Percentiles rank a stretch among this genome's conserved stretches.
These are phyloP conservation scores for Cistogaster globosa DNA, from an alignment of 2,888 invertebrate species.

Conservation along the genomic window DNA sequence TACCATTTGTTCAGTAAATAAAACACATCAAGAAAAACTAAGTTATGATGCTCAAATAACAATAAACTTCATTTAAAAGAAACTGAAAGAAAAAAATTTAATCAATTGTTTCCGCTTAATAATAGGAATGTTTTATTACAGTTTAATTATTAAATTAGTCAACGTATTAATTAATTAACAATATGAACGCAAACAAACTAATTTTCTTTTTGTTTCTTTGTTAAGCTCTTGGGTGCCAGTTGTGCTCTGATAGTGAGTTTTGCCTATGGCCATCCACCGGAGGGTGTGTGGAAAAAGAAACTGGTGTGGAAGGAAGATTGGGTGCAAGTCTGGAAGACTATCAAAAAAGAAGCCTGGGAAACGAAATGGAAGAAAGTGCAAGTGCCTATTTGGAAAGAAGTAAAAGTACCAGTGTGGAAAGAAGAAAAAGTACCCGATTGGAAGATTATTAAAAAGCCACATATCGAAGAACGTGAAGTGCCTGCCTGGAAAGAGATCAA, in stretches of 20 bases:
- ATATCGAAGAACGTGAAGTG: constrained; percentile 88
- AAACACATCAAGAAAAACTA: constrained; percentile 16
- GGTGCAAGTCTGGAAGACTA: constrained; percentile 89
- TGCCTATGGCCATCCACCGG: constrained; percentile 83
- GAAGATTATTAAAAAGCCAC: constrained; percentile 86
- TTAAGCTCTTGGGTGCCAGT: constrained; percentile 80
- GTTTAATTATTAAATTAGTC: no score
- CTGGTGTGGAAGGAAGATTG: constrained; percentile 92
- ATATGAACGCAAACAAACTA: not conserved
- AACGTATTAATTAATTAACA: not conserved
- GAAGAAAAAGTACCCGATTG: constrained; percentile 90
- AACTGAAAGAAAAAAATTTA: constrained; percentile 8
- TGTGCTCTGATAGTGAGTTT: constrained; percentile 80
- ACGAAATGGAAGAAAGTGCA: constrained; percentile 89
- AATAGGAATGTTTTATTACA: not conserved
- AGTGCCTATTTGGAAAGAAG: constrained; percentile 89
- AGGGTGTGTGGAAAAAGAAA: constrained; percentile 90
- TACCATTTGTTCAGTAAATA: not conserved
- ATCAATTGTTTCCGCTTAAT: constrained; percentile 5
- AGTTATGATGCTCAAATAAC: constrained; percentile 25
- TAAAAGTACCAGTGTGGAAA: constrained; percentile 90
- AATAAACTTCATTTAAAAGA: constrained; percentile 23
- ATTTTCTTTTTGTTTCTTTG: constrained; percentile 6
- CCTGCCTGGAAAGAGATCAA: constrained; percentile 87
- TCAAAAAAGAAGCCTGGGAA: constrained; percentile 91